Conservation (phyloP, 2,888 invertebrate species). For the Selenia dentaria region DNA sequence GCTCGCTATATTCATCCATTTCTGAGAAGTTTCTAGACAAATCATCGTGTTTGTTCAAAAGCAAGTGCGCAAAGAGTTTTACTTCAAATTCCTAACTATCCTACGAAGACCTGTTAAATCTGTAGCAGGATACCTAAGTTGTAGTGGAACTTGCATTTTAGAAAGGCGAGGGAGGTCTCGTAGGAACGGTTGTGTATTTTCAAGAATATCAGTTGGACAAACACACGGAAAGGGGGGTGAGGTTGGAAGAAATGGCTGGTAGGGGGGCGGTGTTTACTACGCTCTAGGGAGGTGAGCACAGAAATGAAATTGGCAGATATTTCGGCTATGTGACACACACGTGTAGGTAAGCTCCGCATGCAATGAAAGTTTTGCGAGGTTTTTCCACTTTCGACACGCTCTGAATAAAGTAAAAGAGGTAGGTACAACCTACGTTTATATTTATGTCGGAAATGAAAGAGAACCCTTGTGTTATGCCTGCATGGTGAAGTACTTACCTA, state of each 20-base stretch:
- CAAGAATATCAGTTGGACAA: conserved; percentile 76
- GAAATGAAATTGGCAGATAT: conserved; percentile 83
- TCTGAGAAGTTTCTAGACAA: conserved; percentile 73
- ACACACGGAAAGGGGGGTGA: conserved; percentile 54
- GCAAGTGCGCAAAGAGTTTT: conserved; percentile 56
- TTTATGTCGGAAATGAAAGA: conserved; percentile 53
- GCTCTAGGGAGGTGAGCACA: conserved; percentile 75
- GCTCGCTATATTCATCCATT: conserved; percentile 45
- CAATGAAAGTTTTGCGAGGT: conserved; percentile 76
- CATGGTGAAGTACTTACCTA: conserved; percentile 35
- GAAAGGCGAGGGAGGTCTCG: conserved; percentile 46
- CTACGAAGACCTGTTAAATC: conserved; percentile 47
- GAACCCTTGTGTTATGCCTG: conserved; percentile 53
- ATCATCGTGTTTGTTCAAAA: conserved; percentile 64
- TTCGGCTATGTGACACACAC: conserved; percentile 76
- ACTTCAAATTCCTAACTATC: conserved; percentile 57
- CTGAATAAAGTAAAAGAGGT: conserved; percentile 70
- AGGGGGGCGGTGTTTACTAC: conserved; percentile 73
- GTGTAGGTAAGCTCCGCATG: conserved; percentile 68
- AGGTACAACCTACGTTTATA: conserved; percentile 48
- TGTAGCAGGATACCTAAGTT: conserved; percentile 36
- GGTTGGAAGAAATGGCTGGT: conserved; percentile 44
- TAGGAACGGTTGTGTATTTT: conserved; percentile 62
- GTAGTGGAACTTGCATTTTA: conserved; percentile 30
- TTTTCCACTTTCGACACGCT: conserved; percentile 70